phyloP scores from a whole-genome alignment of 2,797 vertebrate species.

The Bryconaethiops microstoma region DNA sequence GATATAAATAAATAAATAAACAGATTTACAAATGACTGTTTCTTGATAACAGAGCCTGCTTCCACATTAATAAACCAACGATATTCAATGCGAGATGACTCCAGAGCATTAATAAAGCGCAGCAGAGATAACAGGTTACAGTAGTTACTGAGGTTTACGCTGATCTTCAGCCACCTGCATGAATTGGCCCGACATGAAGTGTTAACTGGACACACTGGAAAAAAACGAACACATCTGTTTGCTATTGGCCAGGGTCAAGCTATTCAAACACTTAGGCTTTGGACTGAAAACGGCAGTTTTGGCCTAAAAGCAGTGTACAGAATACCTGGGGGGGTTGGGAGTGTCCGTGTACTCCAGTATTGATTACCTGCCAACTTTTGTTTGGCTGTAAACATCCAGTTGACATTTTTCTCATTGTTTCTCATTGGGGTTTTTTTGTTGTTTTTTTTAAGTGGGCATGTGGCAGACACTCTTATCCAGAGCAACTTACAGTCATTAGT shows the following conservation, averaged over 20 bases:
- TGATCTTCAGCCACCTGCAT: neutral
- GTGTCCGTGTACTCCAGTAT: too few relatives aligned
- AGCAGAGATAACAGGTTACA: constrained; percentile 58
- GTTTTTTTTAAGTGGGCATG: too few relatives aligned
- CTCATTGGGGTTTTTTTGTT: too few relatives aligned
- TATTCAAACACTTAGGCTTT: neutral
- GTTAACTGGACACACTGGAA: neutral
- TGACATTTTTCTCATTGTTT: too few relatives aligned
- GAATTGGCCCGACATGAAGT: neutral
- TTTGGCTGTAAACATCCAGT: too few relatives aligned
- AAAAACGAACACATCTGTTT: neutral
- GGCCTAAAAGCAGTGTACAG: too few relatives aligned
- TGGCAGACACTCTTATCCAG: too few relatives aligned
- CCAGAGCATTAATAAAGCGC: constrained; percentile 41
- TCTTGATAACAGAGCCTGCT: constrained; percentile 57
- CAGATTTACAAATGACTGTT: constrained; percentile 61
- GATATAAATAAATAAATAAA: constrained; percentile 66
- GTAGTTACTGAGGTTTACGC: constrained; percentile 51
- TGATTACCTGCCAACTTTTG: too few relatives aligned
- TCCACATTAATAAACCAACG: constrained; percentile 66
- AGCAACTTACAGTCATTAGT: too few relatives aligned
- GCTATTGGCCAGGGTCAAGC: neutral
- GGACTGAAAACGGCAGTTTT: neutral
- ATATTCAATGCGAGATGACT: constrained; percentile 52
- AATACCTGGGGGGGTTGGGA: too few relatives aligned